phyloP scores from a whole-genome alignment of 2,888 invertebrate genomes.

The Zele albiditarsus region DNA sequence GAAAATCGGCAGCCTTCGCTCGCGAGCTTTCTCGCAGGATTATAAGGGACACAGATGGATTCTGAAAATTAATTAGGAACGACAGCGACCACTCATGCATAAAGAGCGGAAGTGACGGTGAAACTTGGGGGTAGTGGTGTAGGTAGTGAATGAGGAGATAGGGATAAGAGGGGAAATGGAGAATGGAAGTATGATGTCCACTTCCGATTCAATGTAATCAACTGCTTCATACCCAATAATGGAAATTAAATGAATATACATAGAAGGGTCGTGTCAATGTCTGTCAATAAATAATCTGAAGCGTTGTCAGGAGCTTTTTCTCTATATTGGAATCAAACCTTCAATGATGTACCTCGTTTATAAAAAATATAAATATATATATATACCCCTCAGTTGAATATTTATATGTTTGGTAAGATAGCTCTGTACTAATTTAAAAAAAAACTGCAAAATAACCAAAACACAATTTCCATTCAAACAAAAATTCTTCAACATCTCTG shows the following conservation, averaged over 20 bases:
- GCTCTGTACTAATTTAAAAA: background rate
- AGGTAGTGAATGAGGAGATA: background rate
- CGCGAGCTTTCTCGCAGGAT: conserved; percentile 47
- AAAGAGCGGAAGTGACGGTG: conserved; percentile 20
- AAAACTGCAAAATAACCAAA: too few relatives aligned
- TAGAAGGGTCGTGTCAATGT: conserved; percentile 25
- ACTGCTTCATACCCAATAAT: background rate
- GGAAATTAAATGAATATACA: background rate
- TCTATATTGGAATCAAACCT: too few relatives aligned
- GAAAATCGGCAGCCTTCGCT: conserved; percentile 55
- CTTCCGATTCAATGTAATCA: conserved; percentile 16
- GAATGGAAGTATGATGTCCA: conserved; percentile 14
- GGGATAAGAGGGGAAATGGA: background rate
- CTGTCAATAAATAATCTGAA: conserved; percentile 28
- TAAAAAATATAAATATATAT: too few relatives aligned
- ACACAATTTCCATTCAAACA: background rate
- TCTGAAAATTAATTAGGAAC: conserved; percentile 58
- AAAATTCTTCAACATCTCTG: too few relatives aligned
- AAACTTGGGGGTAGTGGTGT: background rate
- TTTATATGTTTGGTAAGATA: background rate
- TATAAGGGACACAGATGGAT: conserved; percentile 48
- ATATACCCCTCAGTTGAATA: too few relatives aligned
- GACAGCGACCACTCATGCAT: conserved; percentile 45
- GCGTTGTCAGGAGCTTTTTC: background rate
- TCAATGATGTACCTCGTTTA: too few relatives aligned